phyloP scores from a whole-genome alignment of 2,113 vertebrate species.

The Actinemys pallida region DNA sequence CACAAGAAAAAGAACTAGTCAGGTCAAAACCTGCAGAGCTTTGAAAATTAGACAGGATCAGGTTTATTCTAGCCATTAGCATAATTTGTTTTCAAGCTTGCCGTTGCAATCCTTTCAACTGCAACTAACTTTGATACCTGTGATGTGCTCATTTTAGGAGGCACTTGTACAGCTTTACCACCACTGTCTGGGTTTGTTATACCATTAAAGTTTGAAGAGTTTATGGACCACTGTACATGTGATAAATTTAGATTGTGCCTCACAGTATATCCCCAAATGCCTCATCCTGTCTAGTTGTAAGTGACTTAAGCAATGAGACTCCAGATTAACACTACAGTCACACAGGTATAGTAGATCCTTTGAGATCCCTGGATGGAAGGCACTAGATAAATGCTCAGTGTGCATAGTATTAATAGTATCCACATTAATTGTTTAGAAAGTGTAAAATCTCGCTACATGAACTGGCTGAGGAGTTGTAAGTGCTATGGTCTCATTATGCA shows the following conservation, averaged over 20 bases:
- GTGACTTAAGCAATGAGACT: background rate
- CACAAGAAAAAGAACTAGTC: fast-evolving
- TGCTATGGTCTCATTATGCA: slow-evolving; percentile 59
- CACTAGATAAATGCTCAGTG: background rate
- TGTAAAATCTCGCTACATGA: slow-evolving; percentile 39
- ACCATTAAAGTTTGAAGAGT: background rate
- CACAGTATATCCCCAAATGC: fast-evolving
- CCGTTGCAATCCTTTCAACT: background rate
- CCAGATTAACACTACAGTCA: background rate
- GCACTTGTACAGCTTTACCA: background rate
- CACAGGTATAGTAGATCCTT: background rate
- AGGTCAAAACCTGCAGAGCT: background rate
- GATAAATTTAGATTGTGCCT: background rate
- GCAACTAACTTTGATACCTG: background rate
- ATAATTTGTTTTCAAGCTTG: background rate
- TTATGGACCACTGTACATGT: background rate
- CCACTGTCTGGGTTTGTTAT: background rate
- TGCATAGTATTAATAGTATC: background rate
- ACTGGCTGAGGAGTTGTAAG: slow-evolving; percentile 39
- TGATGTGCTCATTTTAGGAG: background rate
- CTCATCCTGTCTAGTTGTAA: background rate
- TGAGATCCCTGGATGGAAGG: background rate
- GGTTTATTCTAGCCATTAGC: fast-evolving
- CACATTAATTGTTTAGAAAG: slow-evolving; percentile 11
- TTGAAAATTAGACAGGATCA: fast-evolving